A percentile compares a stretch with the other conserved stretches of the same genome.
phyloP scores from a whole-genome alignment of 2,888 invertebrate species.

The Podotricha telesiphe region DNA sequence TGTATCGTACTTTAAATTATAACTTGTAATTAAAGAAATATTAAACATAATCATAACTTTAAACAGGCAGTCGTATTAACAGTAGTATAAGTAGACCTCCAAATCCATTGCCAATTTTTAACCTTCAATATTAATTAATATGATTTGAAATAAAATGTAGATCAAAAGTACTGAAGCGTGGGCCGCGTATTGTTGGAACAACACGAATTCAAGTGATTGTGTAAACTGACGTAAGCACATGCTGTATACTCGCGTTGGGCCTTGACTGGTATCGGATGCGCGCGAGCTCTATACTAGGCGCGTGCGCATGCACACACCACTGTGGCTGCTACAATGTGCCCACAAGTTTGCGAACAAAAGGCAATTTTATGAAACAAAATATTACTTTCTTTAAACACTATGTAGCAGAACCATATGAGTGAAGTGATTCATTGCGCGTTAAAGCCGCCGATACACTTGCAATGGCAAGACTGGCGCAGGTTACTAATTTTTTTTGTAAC shows the following conservation, averaged over 20 bases:
- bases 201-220: conserved; percentile 42
- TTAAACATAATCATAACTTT: not conserved
- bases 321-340: conserved; percentile 38
- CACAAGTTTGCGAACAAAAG: conserved; percentile 48
- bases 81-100: conserved; percentile 18
- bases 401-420: conserved; percentile 27
- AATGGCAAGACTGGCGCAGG: not conserved
- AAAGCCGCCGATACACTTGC: conserved; percentile 16
- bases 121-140: conserved; percentile 29
- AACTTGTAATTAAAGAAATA: not conserved
- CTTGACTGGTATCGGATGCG: conserved; percentile 40
- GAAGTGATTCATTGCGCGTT: conserved; percentile 29
- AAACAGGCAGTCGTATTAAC: conserved; percentile 7
- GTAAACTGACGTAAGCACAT: conserved; percentile 44
- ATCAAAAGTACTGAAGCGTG: conserved; percentile 36
- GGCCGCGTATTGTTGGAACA: conserved; percentile 35
- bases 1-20: too few relatives aligned
- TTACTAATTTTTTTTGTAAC: conserved; percentile 1
- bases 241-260: conserved; percentile 42
- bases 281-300: conserved; percentile 22
- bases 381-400: conserved; percentile 39
- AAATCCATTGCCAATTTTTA: conserved; percentile 20
- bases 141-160: conserved; percentile 34
- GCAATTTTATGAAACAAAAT: conserved; percentile 47
- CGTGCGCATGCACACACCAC: conserved; percentile 13